Base-by-base conservation (phyloP, 2,888 invertebrate species). In the Scrobipalpa costella region DNA sequence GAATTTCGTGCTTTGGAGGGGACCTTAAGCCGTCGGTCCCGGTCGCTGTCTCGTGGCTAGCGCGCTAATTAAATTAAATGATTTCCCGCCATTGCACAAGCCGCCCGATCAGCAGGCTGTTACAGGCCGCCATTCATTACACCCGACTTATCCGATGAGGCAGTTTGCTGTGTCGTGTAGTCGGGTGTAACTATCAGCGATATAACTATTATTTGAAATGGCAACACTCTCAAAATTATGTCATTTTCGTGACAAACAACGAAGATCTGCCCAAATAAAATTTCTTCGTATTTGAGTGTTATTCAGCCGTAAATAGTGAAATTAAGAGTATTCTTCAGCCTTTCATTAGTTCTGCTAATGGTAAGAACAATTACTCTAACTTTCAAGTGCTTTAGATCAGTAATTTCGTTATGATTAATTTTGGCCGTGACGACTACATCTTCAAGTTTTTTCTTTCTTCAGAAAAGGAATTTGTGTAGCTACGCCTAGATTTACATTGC, bases 181-280 rank as follows among this genome's bases (percentile, higher is more conserved):
- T 27, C 27, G 27, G 27, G 27, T 3, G 27, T 27, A 27, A 27
- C 2, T 27, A 3, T 27, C 5, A 27, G 27, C 27, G 21, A 19
- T 8, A 52, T 27, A 36, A 57, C n/a, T 13, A 11, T 34, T 11
- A 40, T 44, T 55, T 21, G n/a, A 49, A 44, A 27, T 57, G 44
- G 52, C 38, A 61, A 61, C 33, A 61, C 52, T 52, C 17, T 15
- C 0, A 15, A 61, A 7, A 65, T 64, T 65, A 65, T 68, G 68
- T 67, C 68, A 68, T 68, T 65, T 63, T 67, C 60, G 66, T 68
- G 66, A 65, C 68, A 68, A 68, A 61, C 60, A 66, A 58, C 59
- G 65, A 64, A 63, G 64, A 38, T 58, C 57, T 55, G 34, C 57
- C 49, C 63, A 62, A 66, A 66, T 65, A 61, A 57, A 59, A 57